phyloP scores from a whole-genome alignment of 2,888 invertebrate genomes.

The Lycia hirtaria region DNA sequence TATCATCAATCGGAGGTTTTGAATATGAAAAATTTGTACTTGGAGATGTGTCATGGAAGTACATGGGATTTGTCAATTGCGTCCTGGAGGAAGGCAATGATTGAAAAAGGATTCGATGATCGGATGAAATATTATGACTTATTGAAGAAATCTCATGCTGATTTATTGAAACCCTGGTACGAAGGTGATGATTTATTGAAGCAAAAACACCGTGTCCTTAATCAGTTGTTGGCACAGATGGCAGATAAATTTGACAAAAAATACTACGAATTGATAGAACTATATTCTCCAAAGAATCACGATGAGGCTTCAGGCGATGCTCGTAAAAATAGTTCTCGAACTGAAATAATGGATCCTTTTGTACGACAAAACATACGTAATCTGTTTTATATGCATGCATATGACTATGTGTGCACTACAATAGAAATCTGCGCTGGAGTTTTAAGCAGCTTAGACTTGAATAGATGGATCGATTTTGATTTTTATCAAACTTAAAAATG shows the following conservation, averaged over 20 bases:
- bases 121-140: conserved; percentile 68
- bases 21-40: conserved; percentile 62
- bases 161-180: conserved; percentile 68
- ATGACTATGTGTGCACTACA: conserved; percentile 59
- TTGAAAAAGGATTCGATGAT: conserved; percentile 65
- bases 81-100: conserved; percentile 70
- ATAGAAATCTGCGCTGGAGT: conserved; percentile 69
- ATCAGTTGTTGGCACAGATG: conserved; percentile 58
- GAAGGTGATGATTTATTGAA: conserved; percentile 62
- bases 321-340: background rate
- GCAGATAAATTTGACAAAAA: conserved; percentile 67
- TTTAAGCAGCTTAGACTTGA: conserved; percentile 72
- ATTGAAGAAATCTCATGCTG: conserved; percentile 58
- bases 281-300: conserved; percentile 15
- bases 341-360: conserved; percentile 26
- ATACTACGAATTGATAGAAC: conserved; percentile 47
- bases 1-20: conserved; percentile 76
- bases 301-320: conserved; percentile 8
- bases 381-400: conserved; percentile 63
- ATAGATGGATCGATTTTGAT: conserved; percentile 75
- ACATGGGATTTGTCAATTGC: conserved; percentile 70
- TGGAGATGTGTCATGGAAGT: conserved; percentile 57
- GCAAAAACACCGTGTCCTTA: conserved; percentile 65
- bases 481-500: conserved; percentile 59
- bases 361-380: conserved; percentile 48